Conservation (phyloP, 2,797 vertebrate species). For the Centroberyx gerrardi region DNA sequence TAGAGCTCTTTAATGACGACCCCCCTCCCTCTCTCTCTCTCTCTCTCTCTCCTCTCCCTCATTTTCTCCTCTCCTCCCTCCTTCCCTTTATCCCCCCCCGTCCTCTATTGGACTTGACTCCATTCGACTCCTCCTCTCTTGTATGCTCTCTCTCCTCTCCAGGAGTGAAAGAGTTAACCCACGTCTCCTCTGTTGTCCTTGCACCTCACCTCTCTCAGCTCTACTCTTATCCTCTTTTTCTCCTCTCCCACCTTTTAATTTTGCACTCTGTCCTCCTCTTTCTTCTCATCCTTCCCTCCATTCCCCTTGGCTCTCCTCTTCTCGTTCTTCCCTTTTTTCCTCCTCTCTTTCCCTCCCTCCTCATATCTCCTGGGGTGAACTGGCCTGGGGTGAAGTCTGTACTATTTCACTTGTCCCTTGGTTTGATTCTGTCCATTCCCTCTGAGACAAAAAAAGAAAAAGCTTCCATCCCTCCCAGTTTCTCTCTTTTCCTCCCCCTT, state of each 20-base stretch:
- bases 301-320: too few species aligned
- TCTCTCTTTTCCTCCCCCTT: constrained; percentile 36
- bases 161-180: constrained; percentile 26
- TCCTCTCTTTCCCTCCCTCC: constrained; percentile 54
- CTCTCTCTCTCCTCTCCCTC: constrained; percentile 20
- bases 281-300: too few species aligned
- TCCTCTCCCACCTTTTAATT: neutral
- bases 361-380: constrained; percentile 46
- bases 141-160: constrained; percentile 29
- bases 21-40: constrained; percentile 29
- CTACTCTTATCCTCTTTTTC: constrained; percentile 21
- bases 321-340: neutral
- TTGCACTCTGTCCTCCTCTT: too few species aligned
- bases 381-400: constrained; percentile 60
- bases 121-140: constrained; percentile 33
- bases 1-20: constrained; percentile 84
- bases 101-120: neutral
- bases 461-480: constrained; percentile 19
- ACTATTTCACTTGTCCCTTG: constrained; percentile 64
- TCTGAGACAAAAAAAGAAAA: constrained; percentile 56
- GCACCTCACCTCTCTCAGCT: constrained; percentile 10
- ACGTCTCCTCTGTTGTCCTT: constrained; percentile 13
- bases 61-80: constrained; percentile 40
- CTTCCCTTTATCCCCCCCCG: constrained; percentile 18
- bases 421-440: constrained; percentile 62